Evolutionary conservation across 2,113 vertebrate genomes (phyloP), one percentile per base, ranked within the genome.

Genomic region (Ptyas mucosa): DNA sequence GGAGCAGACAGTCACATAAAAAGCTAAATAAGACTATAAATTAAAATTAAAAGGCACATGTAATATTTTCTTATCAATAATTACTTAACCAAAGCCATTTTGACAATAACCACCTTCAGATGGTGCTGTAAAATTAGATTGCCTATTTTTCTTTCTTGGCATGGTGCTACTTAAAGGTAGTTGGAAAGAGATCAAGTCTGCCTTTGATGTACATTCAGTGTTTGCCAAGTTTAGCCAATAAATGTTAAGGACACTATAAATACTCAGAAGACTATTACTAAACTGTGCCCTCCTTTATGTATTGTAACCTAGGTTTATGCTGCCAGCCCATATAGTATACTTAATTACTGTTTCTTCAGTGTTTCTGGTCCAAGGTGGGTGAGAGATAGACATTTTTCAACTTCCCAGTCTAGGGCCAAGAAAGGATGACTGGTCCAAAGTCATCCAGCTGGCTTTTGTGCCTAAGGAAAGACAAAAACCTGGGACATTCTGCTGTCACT

Each of bases 41-140:
- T 94, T 89, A 93, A 95, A 96, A 94, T 95, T 90, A 95, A 95
- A 96, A 91, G 0, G n/a, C 53, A 87, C 9, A 2, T 5, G 93
- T 94, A 57, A 29, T 95, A 88, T 94, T 92, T 96, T 94, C 52
- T 94, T 94, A 90, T 58, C 55, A 94, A 86, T 93, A 93, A n/a
- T 92, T 90, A 58, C 49, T 92, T 26, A 90, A 0, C n/a, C 88
- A 64, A 94, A 93, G 49, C n/a, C 55, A 91, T 26, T 15, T 51
- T 93, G 93, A 93, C 34, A 95, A 90, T 53, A 81, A 69, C 26
- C 14, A 9, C 20, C 1, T 39, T 90, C 39, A 49, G 57, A 92
- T 87, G 54, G 51, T 55, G 51, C 88, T 75, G 20, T 69, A 57
- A 54, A 93, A 94, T 87, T 87, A 75, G 55, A 90, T 90, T 93